phyloP scores from a whole-genome alignment of 2,888 invertebrate genomes.

The Fissipunctia ypsillon region DNA sequence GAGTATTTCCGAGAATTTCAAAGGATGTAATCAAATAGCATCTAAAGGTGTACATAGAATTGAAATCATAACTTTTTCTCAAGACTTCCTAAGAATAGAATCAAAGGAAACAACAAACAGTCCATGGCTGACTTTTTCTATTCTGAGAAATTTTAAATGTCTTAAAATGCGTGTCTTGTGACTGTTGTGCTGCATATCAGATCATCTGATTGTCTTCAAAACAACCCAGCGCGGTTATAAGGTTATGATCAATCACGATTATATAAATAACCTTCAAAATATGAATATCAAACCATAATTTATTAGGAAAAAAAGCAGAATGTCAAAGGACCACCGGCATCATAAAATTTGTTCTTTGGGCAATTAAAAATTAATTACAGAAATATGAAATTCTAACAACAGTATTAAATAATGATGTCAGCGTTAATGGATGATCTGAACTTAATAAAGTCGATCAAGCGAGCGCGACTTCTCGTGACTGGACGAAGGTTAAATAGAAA shows the following conservation, averaged over 20 bases:
- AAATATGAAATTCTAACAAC: conserved; percentile 19
- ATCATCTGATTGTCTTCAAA: conserved; percentile 46
- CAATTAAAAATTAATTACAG: conserved; percentile 25
- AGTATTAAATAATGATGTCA: conserved; percentile 22
- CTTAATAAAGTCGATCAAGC: conserved; percentile 54
- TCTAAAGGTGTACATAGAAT: conserved; percentile 16
- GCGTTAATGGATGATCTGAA: conserved; percentile 44
- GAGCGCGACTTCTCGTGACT: conserved; percentile 76
- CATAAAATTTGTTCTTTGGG: conserved; percentile 10
- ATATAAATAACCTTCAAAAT: conserved; percentile 33
- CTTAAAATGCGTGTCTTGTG: conserved; percentile 6
- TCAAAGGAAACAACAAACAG: conserved; percentile 7
- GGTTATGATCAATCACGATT: conserved; percentile 50
- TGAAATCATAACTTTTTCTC: conserved; percentile 21
- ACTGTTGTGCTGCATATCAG: conserved; percentile 21
- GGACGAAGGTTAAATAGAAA: conserved; percentile 76
- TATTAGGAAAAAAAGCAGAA: conserved; percentile 8
- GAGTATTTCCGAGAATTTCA: conserved; percentile 2
- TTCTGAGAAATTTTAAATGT: conserved; percentile 36
- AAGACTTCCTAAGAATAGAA: conserved; percentile 24
- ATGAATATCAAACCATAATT: conserved; percentile 28
- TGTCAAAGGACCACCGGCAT: conserved; percentile 31
- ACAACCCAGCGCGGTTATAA: conserved; percentile 13
- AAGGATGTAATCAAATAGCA: conserved; percentile 29
- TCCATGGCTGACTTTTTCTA: conserved; percentile 24